These are phyloP conservation scores for Sebastes trivittatus DNA, from an alignment of 2,797 vertebrate genomes.

Conservation along the genomic window DNA sequence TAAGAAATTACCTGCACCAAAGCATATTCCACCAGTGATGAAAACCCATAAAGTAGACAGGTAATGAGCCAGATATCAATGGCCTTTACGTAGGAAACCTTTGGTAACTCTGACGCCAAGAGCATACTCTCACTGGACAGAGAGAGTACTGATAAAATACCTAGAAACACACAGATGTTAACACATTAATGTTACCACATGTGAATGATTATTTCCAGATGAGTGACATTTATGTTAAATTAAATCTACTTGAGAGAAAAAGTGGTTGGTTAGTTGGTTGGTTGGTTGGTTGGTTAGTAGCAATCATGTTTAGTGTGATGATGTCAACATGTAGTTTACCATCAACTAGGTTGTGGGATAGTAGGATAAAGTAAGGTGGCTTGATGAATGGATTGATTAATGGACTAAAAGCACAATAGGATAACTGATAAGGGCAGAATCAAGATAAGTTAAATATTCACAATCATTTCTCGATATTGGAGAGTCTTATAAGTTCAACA, in stretches of 20 bases:
- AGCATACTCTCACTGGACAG: conserved; percentile 95
- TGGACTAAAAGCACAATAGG: background rate
- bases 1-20: conserved; percentile 87
- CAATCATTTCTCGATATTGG: background rate
- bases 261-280: background rate
- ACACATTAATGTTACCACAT: background rate
- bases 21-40: conserved; percentile 94
- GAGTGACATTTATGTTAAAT: background rate
- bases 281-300: too few relatives aligned
- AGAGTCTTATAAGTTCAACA: background rate
- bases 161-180: conserved; percentile 70
- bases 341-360: background rate
- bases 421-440: background rate
- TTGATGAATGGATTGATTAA: background rate
- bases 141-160: conserved; percentile 96
- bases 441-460: background rate
- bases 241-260: background rate
- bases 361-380: background rate
- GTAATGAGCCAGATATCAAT: conserved; percentile 97
- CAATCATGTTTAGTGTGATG: background rate
- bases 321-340: background rate
- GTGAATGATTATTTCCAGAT: background rate
- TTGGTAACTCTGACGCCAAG: conserved; percentile 93
- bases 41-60: conserved; percentile 95
- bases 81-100: conserved; percentile 97